These are phyloP conservation scores for Cryptomyrus ogoouensis DNA, from an alignment of 2,113 vertebrate genomes.

Conservation along the genomic window DNA sequence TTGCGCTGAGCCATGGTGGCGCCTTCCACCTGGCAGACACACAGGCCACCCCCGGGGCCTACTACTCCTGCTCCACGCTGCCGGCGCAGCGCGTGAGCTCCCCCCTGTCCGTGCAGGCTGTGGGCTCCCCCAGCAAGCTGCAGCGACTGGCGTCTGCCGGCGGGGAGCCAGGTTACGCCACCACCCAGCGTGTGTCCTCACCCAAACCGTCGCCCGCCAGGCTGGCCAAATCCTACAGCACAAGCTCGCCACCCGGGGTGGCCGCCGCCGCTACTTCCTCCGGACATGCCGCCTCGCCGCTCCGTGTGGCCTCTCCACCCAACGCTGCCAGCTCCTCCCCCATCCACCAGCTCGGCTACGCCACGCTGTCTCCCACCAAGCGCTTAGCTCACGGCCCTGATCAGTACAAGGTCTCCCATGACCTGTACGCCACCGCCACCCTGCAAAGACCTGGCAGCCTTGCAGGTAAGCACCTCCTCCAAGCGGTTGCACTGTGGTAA, in stretches of 20 bases:
- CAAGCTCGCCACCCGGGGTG: constrained; percentile 76
- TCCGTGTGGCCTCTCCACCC: constrained; percentile 80
- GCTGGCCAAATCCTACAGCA: constrained; percentile 95
- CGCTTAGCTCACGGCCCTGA: constrained; percentile 87
- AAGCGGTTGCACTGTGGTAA: neutral
- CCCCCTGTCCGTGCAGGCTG: constrained; percentile 72
- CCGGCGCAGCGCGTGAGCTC: constrained; percentile 85
- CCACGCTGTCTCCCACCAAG: constrained; percentile 91
- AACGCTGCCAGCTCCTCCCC: constrained; percentile 68
- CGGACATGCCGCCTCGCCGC: constrained; percentile 69
- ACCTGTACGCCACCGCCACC: constrained; percentile 88
- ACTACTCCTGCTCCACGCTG: constrained; percentile 90
- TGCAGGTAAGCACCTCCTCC: constrained; percentile 66
- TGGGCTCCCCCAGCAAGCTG: constrained; percentile 84
- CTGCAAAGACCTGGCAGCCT: constrained; percentile 92
- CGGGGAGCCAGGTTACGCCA: constrained; percentile 70
- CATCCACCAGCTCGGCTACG: constrained; percentile 87
- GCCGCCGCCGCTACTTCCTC: constrained; percentile 68
- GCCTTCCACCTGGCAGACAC: constrained; percentile 69
- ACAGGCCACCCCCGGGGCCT: constrained; percentile 64
- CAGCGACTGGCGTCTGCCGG: constrained; percentile 75
- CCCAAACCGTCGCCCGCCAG: constrained; percentile 87
- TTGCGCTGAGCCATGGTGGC: constrained; percentile 69
- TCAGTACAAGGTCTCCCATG: constrained; percentile 93
- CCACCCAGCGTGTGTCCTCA: constrained; percentile 78